phyloP scores from a whole-genome alignment of 2,113 vertebrate species.

The Chionodraco myersi region DNA sequence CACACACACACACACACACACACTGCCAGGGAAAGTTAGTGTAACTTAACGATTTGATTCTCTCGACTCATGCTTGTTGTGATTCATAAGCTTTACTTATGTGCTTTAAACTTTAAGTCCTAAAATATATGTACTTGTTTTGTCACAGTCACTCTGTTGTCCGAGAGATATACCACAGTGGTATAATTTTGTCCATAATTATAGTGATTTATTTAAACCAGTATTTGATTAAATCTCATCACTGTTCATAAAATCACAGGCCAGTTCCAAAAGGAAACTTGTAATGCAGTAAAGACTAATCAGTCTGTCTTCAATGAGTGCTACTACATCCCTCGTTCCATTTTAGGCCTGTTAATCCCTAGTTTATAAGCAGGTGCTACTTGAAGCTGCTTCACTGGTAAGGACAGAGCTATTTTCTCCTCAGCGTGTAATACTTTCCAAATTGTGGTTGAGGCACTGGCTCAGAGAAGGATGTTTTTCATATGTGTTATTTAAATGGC shows the following conservation, averaged over 20 bases:
- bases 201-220: not conserved
- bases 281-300: not conserved
- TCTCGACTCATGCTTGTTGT: conserved; percentile 11
- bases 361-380: conserved; percentile 50
- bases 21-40: not conserved
- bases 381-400: conserved; percentile 18
- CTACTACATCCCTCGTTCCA: conserved; percentile 24
- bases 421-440: conserved; percentile 40
- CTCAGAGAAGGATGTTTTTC: conserved; percentile 22
- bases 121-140: not conserved
- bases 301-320: conserved; percentile 8
- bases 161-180: not conserved
- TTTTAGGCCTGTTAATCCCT: conserved; percentile 32
- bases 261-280: not conserved
- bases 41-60: not conserved
- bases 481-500: conserved; percentile 17
- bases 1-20: conserved; percentile 6
- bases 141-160: not conserved
- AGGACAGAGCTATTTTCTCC: conserved; percentile 49
- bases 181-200: not conserved
- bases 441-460: conserved; percentile 16
- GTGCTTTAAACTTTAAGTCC: not conserved
- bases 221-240: not conserved
- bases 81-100: not conserved
- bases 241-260: not conserved